Conservation (phyloP, 2,113 vertebrate genomes). For the Trochalopteron elliotii region DNA sequence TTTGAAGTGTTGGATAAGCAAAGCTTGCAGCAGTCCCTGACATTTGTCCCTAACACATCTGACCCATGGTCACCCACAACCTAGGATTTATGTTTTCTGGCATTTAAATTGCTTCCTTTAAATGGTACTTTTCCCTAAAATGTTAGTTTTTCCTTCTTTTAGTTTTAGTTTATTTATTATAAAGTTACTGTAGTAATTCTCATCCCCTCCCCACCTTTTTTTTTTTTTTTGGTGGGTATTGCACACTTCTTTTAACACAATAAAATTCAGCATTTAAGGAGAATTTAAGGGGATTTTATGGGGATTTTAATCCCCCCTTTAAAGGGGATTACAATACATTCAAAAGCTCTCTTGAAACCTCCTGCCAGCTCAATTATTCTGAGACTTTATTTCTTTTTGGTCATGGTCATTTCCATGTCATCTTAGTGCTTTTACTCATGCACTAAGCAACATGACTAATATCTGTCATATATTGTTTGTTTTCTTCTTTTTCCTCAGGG, state of each 20-base stretch:
- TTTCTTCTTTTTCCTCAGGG: neutral
- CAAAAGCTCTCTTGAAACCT: neutral
- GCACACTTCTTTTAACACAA: neutral
- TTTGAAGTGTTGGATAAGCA: neutral
- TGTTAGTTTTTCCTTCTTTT: neutral
- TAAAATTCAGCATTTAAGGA: neutral
- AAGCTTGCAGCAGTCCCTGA: neutral
- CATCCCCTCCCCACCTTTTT: rapidly evolving
- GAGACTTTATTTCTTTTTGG: neutral
- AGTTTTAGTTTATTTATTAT: neutral
- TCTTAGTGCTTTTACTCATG: neutral
- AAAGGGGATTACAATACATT: neutral
- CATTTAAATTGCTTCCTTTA: neutral
- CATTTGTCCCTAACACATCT: neutral
- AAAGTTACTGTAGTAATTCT: neutral
- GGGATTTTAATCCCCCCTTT: neutral
- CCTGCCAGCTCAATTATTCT: neutral
- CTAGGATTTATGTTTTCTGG: neutral
- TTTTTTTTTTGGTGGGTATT: neutral
- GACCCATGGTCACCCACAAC: neutral
- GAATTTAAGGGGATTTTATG: too few relatives aligned
- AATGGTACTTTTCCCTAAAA: neutral
- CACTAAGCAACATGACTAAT: neutral
- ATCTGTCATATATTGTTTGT: neutral
- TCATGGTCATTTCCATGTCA: neutral